phyloP scores from a whole-genome alignment of 2,888 invertebrate species.

The Clistopyga incitator region DNA sequence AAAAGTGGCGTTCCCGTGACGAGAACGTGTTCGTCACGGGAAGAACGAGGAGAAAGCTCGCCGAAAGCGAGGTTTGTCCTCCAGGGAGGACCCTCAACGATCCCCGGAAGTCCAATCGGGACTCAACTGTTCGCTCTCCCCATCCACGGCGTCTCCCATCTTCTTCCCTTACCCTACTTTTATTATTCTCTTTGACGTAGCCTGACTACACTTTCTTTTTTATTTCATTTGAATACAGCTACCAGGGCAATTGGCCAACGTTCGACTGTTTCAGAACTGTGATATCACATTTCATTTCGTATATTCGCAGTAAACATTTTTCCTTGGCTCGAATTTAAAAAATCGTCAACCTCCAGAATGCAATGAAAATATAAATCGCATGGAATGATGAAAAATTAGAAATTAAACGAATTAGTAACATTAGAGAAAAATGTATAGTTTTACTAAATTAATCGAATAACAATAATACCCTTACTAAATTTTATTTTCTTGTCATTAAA shows the following conservation, averaged over 20 bases:
- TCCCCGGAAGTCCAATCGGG: conserved; percentile 65
- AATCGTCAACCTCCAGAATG: background rate
- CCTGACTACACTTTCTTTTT: background rate
- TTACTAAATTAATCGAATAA: background rate
- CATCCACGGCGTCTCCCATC: conserved; percentile 19
- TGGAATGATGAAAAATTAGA: too few species aligned
- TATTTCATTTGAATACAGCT: conserved; percentile 20
- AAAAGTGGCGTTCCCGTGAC: conserved; percentile 12
- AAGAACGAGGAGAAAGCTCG: conserved; percentile 5
- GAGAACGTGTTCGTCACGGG: conserved; percentile 7
- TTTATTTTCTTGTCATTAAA: too few species aligned
- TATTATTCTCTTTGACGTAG: conserved; percentile 7
- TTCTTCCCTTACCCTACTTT: conserved; percentile 10
- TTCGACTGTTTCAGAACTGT: conserved; percentile 23
- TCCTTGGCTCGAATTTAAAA: background rate
- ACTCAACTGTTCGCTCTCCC: conserved; percentile 60
- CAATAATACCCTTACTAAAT: too few species aligned
- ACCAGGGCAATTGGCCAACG: background rate
- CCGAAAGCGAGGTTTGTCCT: conserved; percentile 14
- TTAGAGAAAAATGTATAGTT: too few species aligned
- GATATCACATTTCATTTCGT: background rate
- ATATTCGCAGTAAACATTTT: background rate
- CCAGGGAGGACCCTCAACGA: conserved; percentile 33
- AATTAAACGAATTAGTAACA: background rate
- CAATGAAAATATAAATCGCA: background rate